These are phyloP conservation scores for Troilus luridus DNA, from an alignment of 2,888 invertebrate genomes.

Conservation along the genomic window DNA sequence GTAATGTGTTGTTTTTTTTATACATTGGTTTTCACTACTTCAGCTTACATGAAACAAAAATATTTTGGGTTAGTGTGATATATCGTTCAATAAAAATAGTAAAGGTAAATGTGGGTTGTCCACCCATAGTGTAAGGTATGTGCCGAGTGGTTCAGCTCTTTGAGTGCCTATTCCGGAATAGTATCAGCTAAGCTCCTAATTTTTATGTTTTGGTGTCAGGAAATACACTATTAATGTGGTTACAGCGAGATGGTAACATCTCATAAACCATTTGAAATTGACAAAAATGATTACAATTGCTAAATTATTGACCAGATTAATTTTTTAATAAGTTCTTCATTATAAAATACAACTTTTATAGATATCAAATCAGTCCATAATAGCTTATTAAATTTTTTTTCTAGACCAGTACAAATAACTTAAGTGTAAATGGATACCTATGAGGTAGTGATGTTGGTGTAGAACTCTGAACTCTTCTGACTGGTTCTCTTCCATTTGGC, in stretches of 20 bases:
- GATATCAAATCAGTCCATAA: neutral
- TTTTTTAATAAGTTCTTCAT: neutral
- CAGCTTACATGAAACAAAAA: no score
- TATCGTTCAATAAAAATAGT: no score
- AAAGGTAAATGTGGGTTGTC: no score
- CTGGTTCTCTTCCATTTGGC: constrained; percentile 68
- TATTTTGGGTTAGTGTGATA: no score
- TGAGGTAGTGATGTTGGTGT: constrained; percentile 69
- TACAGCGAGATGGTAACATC: neutral
- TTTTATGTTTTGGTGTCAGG: neutral
- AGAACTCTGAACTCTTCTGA: constrained; percentile 67
- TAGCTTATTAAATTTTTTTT: neutral
- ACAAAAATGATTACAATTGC: neutral
- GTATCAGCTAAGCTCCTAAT: no score
- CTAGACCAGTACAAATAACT: neutral
- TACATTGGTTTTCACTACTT: no score
- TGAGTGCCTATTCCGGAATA: neutral
- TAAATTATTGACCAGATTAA: neutral
- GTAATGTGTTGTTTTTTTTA: no score
- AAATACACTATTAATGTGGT: neutral
- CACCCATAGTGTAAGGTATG: no score
- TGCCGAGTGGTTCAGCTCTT: no score
- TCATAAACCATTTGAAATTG: neutral
- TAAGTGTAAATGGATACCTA: constrained; percentile 67
- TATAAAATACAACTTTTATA: neutral